phyloP scores from a whole-genome alignment of 1,140 invertebrate species.

The Acromyrmex echinatior region DNA sequence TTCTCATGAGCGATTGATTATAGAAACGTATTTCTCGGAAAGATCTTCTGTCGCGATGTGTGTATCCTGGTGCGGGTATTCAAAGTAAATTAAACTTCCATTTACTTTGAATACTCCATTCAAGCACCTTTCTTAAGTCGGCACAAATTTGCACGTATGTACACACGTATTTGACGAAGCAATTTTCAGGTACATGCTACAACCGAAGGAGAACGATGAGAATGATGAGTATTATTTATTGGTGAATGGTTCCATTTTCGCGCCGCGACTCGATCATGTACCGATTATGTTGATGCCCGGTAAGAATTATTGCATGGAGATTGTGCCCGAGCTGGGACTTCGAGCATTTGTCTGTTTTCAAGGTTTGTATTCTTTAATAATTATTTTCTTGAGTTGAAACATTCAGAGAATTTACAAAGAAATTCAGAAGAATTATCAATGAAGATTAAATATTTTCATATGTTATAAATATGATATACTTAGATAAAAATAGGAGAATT shows the following conservation, averaged over 20 bases:
- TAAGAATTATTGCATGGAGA: conserved; percentile 87
- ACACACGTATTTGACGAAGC: background rate
- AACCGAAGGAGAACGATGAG: conserved; percentile 84
- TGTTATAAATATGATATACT: too few species aligned
- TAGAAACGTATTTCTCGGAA: conserved; percentile 46
- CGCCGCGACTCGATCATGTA: conserved; percentile 81
- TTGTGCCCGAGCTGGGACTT: conserved; percentile 77
- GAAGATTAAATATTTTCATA: too few species aligned
- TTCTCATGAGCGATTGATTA: conserved; percentile 22
- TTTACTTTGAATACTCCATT: conserved; percentile 17
- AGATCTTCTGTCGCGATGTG: background rate
- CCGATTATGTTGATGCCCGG: conserved; percentile 85
- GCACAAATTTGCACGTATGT: background rate
- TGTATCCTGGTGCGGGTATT: conserved; percentile 21
- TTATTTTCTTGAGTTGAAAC: too few species aligned
- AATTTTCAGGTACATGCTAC: conserved; percentile 86
- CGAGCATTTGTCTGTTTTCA: conserved; percentile 85
- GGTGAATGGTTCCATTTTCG: conserved; percentile 88
- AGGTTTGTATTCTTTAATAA: conserved; percentile 71
- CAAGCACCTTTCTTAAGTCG: background rate
- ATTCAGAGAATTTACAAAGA: too few species aligned
- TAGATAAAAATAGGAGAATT: too few species aligned
- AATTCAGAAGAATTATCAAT: too few species aligned
- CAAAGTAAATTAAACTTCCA: conserved; percentile 16
- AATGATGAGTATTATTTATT: conserved; percentile 88